Evolutionary conservation across 2,113 vertebrate genomes (phyloP).

Genomic region (Nycticebus coucang): DNA sequence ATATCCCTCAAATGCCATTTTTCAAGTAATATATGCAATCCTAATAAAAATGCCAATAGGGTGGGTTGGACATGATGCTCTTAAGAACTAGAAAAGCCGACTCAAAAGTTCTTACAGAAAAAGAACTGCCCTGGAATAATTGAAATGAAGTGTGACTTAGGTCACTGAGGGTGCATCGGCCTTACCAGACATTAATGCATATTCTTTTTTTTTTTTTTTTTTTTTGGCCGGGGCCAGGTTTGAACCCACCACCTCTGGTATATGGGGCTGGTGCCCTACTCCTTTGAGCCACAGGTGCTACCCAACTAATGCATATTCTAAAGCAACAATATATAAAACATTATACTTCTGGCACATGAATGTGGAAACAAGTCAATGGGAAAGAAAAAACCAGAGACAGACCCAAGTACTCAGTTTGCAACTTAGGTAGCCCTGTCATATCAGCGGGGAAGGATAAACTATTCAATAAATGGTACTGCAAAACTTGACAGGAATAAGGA

Average conservation of each 20-base stretch:
- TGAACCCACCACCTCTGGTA: too few species aligned
- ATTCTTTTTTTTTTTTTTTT: not conserved
- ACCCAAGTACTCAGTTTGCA: not conserved
- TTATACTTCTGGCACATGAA: not conserved
- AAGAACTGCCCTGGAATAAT: not conserved
- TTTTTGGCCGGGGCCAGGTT: too few species aligned
- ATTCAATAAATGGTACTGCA: fast-evolving
- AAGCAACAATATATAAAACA: not conserved
- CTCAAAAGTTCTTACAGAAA: not conserved
- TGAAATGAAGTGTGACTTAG: not conserved
- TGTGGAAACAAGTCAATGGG: not conserved
- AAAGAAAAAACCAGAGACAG: not conserved
- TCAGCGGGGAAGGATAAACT: not conserved
- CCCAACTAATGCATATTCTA: not conserved
- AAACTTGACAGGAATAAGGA: not conserved
- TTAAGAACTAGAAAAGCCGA: not conserved
- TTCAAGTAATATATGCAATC: not conserved
- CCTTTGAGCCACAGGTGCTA: too few species aligned
- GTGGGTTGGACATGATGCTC: not conserved
- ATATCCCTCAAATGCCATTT: not conserved
- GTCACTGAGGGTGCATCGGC: not conserved
- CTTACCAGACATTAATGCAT: not conserved
- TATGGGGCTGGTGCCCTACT: too few species aligned
- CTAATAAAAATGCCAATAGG: not conserved
- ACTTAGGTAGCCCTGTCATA: not conserved